A percentile compares a stretch with the other conserved stretches of the same genome.
These are phyloP conservation scores for Brachypalpus laphriformis DNA, from an alignment of 2,888 invertebrate genomes.

Conservation along the genomic window DNA sequence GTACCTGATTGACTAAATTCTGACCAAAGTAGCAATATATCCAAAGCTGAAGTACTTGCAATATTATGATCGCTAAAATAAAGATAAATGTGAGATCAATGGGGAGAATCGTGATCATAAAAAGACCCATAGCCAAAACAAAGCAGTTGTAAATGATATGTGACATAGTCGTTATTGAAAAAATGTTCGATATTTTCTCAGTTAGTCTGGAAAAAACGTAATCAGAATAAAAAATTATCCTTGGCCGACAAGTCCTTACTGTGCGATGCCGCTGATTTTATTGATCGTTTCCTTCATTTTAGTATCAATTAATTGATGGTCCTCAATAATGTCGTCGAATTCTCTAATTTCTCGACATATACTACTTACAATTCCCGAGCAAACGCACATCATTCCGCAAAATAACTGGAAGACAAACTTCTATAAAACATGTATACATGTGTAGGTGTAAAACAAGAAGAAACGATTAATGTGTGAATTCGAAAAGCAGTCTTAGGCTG, in stretches of 20 bases:
- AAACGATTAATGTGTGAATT: too few relatives aligned
- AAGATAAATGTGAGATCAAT: background rate
- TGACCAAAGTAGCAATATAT: constrained; percentile 15
- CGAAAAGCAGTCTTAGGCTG: too few relatives aligned
- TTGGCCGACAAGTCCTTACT: background rate
- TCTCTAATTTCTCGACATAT: background rate
- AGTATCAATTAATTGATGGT: background rate
- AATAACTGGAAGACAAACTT: background rate
- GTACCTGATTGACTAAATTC: background rate
- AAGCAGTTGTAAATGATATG: background rate
- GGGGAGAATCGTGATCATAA: background rate
- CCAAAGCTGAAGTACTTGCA: background rate
- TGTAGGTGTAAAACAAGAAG: too few relatives aligned
- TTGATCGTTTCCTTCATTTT: background rate
- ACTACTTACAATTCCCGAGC: background rate
- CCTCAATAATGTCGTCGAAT: background rate
- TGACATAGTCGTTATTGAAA: background rate
- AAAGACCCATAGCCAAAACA: background rate
- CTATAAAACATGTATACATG: too few relatives aligned
- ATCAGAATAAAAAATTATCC: too few relatives aligned
- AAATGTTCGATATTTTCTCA: background rate
- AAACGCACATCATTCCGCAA: background rate
- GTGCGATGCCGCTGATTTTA: background rate
- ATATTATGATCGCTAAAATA: background rate
- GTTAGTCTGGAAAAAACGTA: background rate